These are phyloP conservation scores for Cydia splendana DNA, from an alignment of 1,140 invertebrate genomes.

Conservation along the genomic window DNA sequence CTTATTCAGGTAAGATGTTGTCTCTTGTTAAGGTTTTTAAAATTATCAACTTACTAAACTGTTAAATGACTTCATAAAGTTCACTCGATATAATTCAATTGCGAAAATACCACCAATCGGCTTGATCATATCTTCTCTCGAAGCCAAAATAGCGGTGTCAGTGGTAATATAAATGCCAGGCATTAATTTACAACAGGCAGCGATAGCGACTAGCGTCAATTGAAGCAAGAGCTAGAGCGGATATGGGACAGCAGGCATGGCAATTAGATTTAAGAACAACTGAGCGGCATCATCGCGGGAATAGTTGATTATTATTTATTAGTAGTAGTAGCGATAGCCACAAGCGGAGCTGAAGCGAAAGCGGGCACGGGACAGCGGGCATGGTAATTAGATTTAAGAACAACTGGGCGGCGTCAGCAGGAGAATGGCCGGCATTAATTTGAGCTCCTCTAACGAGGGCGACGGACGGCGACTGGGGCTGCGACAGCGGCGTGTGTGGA, in stretches of 20 bases:
- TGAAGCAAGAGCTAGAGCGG: slow-evolving; percentile 41
- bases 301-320: not conserved
- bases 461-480: slow-evolving; percentile 66
- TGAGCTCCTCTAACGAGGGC: slow-evolving; percentile 77
- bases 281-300: slow-evolving; percentile 66
- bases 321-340: not conserved
- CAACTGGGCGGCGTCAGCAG: slow-evolving; percentile 73
- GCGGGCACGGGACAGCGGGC: slow-evolving; percentile 43
- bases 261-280: slow-evolving; percentile 79
- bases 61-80: too few species aligned
- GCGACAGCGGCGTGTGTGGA: slow-evolving; percentile 49
- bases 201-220: not conserved
- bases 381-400: slow-evolving; percentile 79
- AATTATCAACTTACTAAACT: too few species aligned
- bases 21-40: too few species aligned
- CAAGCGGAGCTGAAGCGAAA: slow-evolving; percentile 40
- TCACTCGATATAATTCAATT: too few species aligned
- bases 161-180: too few species aligned
- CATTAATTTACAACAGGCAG: not conserved
- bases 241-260: slow-evolving; percentile 49
- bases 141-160: too few species aligned
- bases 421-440: slow-evolving; percentile 79
- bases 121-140: too few species aligned
- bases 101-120: too few species aligned
- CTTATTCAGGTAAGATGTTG: too few species aligned